Base-by-base conservation (phyloP, 1,140 invertebrate species). In the Antheraea mylitta region DNA sequence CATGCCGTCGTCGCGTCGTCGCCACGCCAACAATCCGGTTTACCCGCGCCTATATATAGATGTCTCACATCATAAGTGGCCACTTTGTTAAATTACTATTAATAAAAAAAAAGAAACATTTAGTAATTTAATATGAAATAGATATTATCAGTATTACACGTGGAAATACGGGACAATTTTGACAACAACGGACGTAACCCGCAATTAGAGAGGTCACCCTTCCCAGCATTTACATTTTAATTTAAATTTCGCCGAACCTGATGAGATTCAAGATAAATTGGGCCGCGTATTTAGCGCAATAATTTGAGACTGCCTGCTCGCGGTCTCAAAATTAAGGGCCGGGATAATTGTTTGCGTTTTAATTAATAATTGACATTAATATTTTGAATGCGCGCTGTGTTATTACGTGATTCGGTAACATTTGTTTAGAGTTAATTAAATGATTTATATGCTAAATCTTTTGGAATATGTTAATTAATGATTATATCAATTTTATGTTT, bases 221-320 rank as follows among this genome's bases (percentile, higher is more conserved):
- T 67, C 77, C 82, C 78, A 71, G 79, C 87, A 91, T 91, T 91
- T 91, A 90, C 89, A 91, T 91, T 91, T 91, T 88, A 91, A 91
- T 90, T 88, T 85, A 85, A 89, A 91, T 87, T 86, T 87, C 82
- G 69, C 77, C 81, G 80, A 83, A 87, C 86, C 79, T 88, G 85
- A 86, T 86, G 81, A 86, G 86, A 90, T 91, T 88, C 81, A 75
- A 88, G 85, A 90, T 90, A 90, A 91, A 86, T 86, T 89, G 76
- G 80, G 77, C 72, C 71, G 77, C 79, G 82, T 85, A 84, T 89
- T 87, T 88, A 85, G 78, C 80, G 72, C 81, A 80, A 86, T 83
- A 87, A 87, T 87, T 86, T 78, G 77, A 74, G 80, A 75, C 68
- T 70, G 74, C 76, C 74, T 72, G 69, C 74, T 77, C 76, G 78